A percentile compares a stretch with the other conserved stretches of the same genome.
Conservation (phyloP, 2,888 invertebrate species). For the Zele albiditarsus region DNA sequence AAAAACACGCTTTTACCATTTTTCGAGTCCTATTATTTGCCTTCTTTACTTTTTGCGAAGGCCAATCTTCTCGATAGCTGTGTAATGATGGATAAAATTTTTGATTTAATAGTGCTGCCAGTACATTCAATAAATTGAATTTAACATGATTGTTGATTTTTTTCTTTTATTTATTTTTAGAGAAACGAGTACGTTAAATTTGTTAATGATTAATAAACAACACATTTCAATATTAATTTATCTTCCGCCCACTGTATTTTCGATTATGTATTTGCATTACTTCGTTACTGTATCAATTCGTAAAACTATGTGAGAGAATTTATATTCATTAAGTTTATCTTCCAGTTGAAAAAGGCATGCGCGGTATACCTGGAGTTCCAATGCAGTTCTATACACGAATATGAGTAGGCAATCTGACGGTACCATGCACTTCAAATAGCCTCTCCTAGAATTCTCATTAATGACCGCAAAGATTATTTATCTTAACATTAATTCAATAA, state of each 20-base stretch:
- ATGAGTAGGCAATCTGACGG: constrained; percentile 16
- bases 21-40: neutral
- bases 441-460: neutral
- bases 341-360: constrained; percentile 34
- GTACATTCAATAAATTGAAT: neutral
- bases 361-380: constrained; percentile 36
- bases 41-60: neutral
- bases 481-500: neutral
- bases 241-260: neutral
- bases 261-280: constrained; percentile 1
- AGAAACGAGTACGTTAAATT: neutral
- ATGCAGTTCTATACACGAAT: constrained; percentile 24
- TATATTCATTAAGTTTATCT: constrained; percentile 10
- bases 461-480: neutral
- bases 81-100: neutral
- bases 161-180: neutral
- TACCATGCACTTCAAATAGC: constrained; percentile 12
- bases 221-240: neutral
- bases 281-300: neutral
- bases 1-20: neutral
- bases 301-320: constrained; percentile 1
- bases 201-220: neutral
- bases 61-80: neutral
- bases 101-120: neutral
- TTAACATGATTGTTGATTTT: neutral